Percentiles rank a stretch among this genome's conserved stretches.
phyloP scores from a whole-genome alignment of 2,888 invertebrate species.

The Calameuta pallipes region DNA sequence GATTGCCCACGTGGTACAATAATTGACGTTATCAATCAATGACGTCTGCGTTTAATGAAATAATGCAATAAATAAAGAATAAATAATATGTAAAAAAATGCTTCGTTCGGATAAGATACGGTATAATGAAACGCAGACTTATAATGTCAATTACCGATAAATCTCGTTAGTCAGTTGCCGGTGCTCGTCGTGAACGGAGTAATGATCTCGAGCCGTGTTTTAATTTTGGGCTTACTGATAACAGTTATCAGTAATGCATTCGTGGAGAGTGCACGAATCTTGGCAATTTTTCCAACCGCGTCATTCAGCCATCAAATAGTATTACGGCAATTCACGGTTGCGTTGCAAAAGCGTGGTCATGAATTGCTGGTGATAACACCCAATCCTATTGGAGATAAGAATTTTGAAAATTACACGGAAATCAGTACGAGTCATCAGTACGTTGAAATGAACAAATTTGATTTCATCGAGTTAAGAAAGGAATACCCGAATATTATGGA shows the following conservation, averaged over 20 bases:
- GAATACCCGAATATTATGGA: fast-evolving
- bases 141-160: neutral
- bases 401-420: conserved; percentile 55
- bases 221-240: no score
- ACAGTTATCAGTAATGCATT: neutral
- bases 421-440: conserved; percentile 56
- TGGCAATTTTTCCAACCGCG: conserved; percentile 64
- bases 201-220: no score
- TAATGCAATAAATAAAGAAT: no score
- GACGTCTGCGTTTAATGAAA: no score
- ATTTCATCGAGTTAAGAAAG: neutral
- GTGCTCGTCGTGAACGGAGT: no score
- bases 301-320: conserved; percentile 68
- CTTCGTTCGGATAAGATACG: no score
- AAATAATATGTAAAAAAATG: no score
- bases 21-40: no score
- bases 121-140: neutral
- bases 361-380: conserved; percentile 67
- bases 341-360: conserved; percentile 66
- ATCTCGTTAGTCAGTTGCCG: no score
- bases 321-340: conserved; percentile 64
- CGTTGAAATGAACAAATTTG: fast-evolving
- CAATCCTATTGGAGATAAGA: conserved; percentile 62
- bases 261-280: conserved; percentile 56
- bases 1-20: no score